Evolutionary conservation across 1,140 invertebrate genomes (phyloP).

Genomic region (Mesaphorura yosii): DNA sequence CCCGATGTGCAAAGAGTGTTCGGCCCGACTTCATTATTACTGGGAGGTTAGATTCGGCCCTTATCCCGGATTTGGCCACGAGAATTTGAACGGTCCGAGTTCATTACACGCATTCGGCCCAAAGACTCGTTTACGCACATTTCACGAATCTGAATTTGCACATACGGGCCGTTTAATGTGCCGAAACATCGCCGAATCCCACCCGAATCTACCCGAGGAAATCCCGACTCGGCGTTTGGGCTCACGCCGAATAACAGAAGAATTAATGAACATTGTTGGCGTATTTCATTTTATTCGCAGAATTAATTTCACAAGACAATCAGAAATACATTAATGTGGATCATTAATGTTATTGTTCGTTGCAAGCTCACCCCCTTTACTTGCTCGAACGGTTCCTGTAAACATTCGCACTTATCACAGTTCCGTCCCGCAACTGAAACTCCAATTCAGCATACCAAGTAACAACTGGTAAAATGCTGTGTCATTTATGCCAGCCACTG

Average conservation of each 20-base stretch:
- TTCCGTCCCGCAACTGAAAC: not conserved
- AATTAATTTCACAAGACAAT: too few relatives aligned
- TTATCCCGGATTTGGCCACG: not conserved
- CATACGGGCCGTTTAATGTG: too few relatives aligned
- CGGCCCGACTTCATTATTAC: not conserved
- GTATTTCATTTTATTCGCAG: too few relatives aligned
- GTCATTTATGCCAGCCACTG: not conserved
- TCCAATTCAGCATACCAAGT: not conserved
- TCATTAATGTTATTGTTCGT: not conserved
- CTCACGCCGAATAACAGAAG: not conserved
- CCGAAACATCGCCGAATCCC: not conserved
- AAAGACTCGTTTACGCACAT: too few relatives aligned
- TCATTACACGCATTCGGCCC: too few relatives aligned
- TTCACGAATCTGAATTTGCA: too few relatives aligned
- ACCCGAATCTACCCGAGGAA: too few relatives aligned
- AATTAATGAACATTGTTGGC: too few relatives aligned
- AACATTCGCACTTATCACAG: too few relatives aligned
- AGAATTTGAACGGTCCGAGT: not conserved
- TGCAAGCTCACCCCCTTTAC: not conserved
- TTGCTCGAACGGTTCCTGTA: not conserved
- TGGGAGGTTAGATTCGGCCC: not conserved
- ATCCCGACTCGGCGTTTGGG: not conserved
- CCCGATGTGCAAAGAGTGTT: not conserved
- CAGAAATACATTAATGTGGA: too few relatives aligned
- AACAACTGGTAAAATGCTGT: not conserved